Percentiles rank a stretch among this genome's conserved stretches.
These are phyloP conservation scores for Resseliella maxima DNA, from an alignment of 2,888 invertebrate species.

Conservation along the genomic window DNA sequence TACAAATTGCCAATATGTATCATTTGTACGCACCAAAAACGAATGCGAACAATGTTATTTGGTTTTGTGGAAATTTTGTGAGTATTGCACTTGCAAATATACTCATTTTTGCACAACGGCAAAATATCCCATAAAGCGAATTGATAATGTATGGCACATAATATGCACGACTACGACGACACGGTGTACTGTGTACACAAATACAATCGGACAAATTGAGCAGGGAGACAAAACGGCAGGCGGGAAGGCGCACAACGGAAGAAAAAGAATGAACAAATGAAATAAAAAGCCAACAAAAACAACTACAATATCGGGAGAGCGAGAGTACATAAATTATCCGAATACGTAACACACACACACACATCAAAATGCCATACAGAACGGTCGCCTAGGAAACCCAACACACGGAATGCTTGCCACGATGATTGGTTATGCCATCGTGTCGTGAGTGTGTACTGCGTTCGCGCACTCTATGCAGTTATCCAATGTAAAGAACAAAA, in stretches of 20 bases:
- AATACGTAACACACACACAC: conserved; percentile 51
- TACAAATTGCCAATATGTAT: conserved; percentile 55
- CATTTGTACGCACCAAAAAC: neutral
- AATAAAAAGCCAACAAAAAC: too few relatives aligned
- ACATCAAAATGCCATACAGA: neutral
- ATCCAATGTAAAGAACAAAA: neutral
- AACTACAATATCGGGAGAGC: too few relatives aligned
- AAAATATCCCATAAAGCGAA: conserved; percentile 39
- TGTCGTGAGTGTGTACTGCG: neutral
- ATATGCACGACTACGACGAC: neutral
- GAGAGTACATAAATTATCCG: conserved; percentile 53
- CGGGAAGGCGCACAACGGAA: neutral
- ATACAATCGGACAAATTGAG: neutral
- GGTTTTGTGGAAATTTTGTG: neutral
- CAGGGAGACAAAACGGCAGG: neutral
- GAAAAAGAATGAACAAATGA: neutral
- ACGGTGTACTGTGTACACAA: neutral
- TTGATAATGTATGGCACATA: conserved; percentile 7
- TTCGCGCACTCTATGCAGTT: conserved; percentile 27
- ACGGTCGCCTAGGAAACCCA: conserved; percentile 52
- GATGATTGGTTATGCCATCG: conserved; percentile 41
- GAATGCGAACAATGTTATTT: neutral
- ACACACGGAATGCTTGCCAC: conserved; percentile 39
- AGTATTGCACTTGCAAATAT: conserved; percentile 2
- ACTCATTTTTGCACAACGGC: neutral